A percentile compares a stretch with the other conserved stretches of the same genome.
phyloP scores from a whole-genome alignment of 2,113 vertebrate genomes.

The Aix galericulata region DNA sequence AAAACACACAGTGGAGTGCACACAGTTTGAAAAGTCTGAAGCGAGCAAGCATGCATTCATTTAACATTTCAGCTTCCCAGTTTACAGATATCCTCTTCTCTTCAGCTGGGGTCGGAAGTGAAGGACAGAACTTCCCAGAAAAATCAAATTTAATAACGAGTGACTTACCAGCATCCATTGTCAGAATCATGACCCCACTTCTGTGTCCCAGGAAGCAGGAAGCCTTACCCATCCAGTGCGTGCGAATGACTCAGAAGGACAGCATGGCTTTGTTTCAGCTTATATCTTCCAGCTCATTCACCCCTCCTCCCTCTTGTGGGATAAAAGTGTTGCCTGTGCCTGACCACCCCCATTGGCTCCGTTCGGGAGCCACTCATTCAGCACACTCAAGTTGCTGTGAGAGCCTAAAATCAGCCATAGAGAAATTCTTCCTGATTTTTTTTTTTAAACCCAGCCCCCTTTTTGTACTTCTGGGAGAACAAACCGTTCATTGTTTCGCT shows the following conservation, averaged over 20 bases:
- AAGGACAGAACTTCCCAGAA: not conserved
- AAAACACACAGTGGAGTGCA: not conserved
- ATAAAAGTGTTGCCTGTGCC: constrained; percentile 57
- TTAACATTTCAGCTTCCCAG: not conserved
- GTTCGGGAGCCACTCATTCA: constrained; percentile 38
- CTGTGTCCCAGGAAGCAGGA: constrained; percentile 60
- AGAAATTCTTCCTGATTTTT: not conserved
- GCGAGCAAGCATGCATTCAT: not conserved
- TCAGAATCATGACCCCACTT: constrained; percentile 72
- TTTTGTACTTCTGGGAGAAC: not conserved
- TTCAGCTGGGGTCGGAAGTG: not conserved
- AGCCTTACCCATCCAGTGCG: constrained; percentile 68
- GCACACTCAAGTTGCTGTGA: constrained; percentile 44
- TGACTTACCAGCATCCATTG: constrained; percentile 69
- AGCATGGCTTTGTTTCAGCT: constrained; percentile 74
- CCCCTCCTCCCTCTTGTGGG: constrained; percentile 67
- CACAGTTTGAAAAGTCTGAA: not conserved
- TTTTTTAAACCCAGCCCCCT: not conserved
- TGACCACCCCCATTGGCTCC: constrained; percentile 63
- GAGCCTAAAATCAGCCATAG: constrained; percentile 45
- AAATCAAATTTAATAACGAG: constrained; percentile 3
- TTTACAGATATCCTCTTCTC: not conserved
- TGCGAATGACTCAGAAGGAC: constrained; percentile 65
- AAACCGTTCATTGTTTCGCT: not conserved
- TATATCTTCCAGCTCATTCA: constrained; percentile 67